Conservation (phyloP, 2,797 vertebrate species). For the Remorina albescens region DNA sequence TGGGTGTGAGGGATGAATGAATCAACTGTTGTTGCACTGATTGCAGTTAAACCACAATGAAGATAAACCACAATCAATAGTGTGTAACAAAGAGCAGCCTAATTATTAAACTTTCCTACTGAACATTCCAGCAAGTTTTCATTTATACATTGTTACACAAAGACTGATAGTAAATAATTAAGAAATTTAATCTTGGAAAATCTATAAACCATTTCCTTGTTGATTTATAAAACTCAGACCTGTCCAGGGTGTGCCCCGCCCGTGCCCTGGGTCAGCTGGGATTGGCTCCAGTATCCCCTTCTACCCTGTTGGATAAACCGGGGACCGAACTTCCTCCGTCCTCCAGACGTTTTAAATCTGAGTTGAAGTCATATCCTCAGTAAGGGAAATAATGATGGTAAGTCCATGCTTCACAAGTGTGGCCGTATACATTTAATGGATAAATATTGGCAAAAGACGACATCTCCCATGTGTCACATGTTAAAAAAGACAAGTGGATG, state of each 20-base stretch:
- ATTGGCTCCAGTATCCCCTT: too few relatives aligned
- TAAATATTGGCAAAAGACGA: not conserved
- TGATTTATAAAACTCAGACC: too few relatives aligned
- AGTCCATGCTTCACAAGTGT: not conserved
- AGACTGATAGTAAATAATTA: not conserved
- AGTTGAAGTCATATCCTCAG: not conserved
- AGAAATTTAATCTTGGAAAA: too few relatives aligned
- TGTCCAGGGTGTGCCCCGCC: too few relatives aligned
- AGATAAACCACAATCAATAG: constrained; percentile 14
- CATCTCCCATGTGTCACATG: constrained; percentile 30
- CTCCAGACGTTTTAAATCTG: not conserved
- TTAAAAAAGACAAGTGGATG: constrained; percentile 5
- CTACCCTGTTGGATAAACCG: constrained; percentile 8
- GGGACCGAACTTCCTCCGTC: not conserved
- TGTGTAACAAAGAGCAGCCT: not conserved
- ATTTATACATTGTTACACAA: not conserved
- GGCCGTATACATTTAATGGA: constrained; percentile 19
- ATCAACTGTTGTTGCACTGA: constrained; percentile 20
- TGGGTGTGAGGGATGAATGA: constrained; percentile 6
- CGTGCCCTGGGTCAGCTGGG: too few relatives aligned
- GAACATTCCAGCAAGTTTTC: not conserved
- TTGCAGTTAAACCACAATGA: constrained; percentile 16
- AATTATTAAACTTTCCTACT: constrained; percentile 14
- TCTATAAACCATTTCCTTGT: not conserved
- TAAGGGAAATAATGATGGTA: not conserved